phyloP scores from a whole-genome alignment of 2,797 vertebrate genomes.

The Delichon dasypus region DNA sequence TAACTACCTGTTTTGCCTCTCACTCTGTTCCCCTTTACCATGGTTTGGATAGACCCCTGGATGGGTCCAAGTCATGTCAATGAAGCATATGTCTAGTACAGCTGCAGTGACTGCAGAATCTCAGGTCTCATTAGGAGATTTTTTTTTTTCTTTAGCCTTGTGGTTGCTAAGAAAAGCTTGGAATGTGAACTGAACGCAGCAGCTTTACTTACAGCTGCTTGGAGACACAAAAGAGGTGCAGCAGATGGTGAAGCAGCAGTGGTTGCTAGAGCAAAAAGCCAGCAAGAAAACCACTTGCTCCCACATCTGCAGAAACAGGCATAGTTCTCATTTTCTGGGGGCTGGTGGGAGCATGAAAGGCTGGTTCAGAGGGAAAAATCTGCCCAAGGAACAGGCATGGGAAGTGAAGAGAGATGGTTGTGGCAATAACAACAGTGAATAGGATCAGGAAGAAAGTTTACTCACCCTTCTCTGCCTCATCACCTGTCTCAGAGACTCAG shows the following conservation, averaged over 20 bases:
- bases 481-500: constrained; percentile 10
- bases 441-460: not conserved
- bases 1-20: not conserved
- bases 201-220: constrained; percentile 50
- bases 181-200: constrained; percentile 15
- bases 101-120: not conserved
- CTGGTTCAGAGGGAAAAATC: not conserved
- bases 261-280: not conserved
- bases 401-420: not conserved
- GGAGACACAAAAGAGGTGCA: not conserved
- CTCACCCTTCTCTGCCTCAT: not conserved
- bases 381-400: not conserved
- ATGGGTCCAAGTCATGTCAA: not conserved
- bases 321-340: not conserved
- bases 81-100: not conserved
- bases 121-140: constrained; percentile 20
- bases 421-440: not conserved
- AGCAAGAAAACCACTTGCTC: constrained; percentile 8
- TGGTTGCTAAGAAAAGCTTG: constrained; percentile 42
- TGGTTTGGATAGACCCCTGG: not conserved
- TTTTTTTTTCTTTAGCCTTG: not conserved
- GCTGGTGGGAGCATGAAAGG: not conserved
- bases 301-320: constrained; percentile 19
- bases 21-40: fast-evolving
- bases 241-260: constrained; percentile 33